Percentiles rank a stretch among this genome's conserved stretches.
Evolutionary conservation across 2,797 vertebrate genomes (phyloP).

Genomic region (Dipus sagitta): DNA sequence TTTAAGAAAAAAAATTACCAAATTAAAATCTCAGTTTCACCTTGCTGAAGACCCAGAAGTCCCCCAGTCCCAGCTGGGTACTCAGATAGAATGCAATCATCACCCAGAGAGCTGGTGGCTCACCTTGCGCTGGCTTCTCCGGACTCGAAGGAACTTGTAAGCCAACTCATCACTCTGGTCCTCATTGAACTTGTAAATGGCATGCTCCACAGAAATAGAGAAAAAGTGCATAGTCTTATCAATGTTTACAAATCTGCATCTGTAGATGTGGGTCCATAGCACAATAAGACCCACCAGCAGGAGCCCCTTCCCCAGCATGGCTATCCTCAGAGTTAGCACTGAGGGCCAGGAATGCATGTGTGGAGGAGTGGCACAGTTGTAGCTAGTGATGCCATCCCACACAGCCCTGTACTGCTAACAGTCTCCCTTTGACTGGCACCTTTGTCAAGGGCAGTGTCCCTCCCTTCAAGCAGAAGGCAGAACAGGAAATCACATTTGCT

Average conservation of each 20-base stretch:
- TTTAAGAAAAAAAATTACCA: background rate
- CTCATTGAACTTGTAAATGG: constrained; percentile 21
- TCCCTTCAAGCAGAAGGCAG: background rate
- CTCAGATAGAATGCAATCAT: too few species aligned
- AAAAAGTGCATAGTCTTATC: background rate
- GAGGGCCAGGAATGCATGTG: accelerated
- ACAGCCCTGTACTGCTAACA: background rate
- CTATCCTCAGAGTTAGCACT: background rate
- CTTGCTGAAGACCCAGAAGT: background rate
- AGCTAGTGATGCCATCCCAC: background rate
- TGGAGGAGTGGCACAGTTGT: too few species aligned
- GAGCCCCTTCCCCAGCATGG: background rate
- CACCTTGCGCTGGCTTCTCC: background rate
- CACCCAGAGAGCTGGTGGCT: background rate
- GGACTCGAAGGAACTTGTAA: constrained; percentile 47
- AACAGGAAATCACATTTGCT: background rate
- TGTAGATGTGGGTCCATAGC: background rate
- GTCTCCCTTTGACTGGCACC: accelerated
- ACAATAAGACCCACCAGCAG: background rate
- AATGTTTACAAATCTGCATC: background rate
- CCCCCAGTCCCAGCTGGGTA: too few species aligned
- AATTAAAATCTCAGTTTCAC: background rate
- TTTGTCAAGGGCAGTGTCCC: background rate
- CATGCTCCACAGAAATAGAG: background rate
- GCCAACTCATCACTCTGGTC: constrained; percentile 2